Evolutionary conservation across 2,113 vertebrate species (phyloP).

Genomic region (Phylloscopus trochiloides): DNA sequence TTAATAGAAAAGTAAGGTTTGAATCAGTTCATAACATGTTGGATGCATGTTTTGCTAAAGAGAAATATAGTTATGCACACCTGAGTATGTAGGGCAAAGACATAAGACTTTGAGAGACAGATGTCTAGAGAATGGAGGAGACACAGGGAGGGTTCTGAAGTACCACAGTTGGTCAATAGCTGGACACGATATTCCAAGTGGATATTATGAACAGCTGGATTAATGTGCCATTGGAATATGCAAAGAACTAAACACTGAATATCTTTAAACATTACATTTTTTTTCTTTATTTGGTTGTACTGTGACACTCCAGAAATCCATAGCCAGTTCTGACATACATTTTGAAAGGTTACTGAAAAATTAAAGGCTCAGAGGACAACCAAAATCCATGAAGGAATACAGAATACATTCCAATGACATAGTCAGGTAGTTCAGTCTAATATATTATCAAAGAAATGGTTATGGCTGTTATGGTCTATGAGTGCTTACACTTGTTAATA

Average conservation of each 20-base stretch:
- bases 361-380: neutral
- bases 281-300: neutral
- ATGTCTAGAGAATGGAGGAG: neutral
- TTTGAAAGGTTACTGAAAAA: neutral
- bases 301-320: neutral
- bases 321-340: neutral
- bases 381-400: neutral
- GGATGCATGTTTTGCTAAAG: neutral
- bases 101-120: neutral
- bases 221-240: neutral
- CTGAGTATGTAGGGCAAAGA: neutral
- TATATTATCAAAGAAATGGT: neutral
- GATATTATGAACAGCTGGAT: neutral
- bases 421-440: neutral
- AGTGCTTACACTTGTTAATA: neutral
- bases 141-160: neutral
- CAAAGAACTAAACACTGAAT: neutral
- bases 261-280: neutral
- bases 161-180: neutral
- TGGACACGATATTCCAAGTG: neutral
- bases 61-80: neutral
- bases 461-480: neutral
- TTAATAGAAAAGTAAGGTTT: neutral
- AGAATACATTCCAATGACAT: neutral
- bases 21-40: neutral